Base-by-base conservation (phyloP, 37 sponge, comb jelly and placozoan species). In the Haliclona indistincta region DNA sequence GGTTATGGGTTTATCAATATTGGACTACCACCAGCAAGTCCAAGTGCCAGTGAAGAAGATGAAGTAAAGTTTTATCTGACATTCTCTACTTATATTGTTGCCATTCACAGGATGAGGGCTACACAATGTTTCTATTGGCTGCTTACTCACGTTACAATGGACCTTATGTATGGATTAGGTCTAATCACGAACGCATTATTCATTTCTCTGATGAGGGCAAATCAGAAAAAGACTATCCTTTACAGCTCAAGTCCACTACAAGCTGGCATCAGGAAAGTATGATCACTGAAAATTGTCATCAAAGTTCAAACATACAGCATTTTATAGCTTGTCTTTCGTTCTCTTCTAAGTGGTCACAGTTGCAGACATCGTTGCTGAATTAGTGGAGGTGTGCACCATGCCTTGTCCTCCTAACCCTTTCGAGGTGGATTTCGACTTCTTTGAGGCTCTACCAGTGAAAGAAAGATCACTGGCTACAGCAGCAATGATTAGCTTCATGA, bases 381-480 rank as follows among this genome's bases (percentile, higher is more conserved):
- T 97, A 41, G 91, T 97, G 11, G 23, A 65, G 30, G 42, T 93
- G 56, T 90, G 90, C 49, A 83, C 84, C 19, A 54, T 76, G 4
- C 97, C 97, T 0, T 82, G 73, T 17, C 97, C 97, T 0, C 76
- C 87, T 19, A 93, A 97, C 76, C 97, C 97, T 7, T 94, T 97
- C 82, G 94, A 80, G 4, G 86, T 97, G 20, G 97, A 97, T 44
- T 43, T 94, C 28, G 88, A 87, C 49, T 97, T 84, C 74, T 90
- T 88, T 81, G 89, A 90, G 10, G 56, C 76, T 38, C 81, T 93
- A 0, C 81, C 82, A 22, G 38, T 68, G 2, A 43, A 55, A 2
- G 92, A 95, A 81, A 76, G 86, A 54, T 52, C 68, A 30, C 77
- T 95, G 61, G 83, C 92, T n/a, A 78, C 95, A 26, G 92, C 81